A percentile compares a stretch with the other conserved stretches of the same genome.
phyloP scores from a whole-genome alignment of 2,113 vertebrate species.

The Eurypyga helias region DNA sequence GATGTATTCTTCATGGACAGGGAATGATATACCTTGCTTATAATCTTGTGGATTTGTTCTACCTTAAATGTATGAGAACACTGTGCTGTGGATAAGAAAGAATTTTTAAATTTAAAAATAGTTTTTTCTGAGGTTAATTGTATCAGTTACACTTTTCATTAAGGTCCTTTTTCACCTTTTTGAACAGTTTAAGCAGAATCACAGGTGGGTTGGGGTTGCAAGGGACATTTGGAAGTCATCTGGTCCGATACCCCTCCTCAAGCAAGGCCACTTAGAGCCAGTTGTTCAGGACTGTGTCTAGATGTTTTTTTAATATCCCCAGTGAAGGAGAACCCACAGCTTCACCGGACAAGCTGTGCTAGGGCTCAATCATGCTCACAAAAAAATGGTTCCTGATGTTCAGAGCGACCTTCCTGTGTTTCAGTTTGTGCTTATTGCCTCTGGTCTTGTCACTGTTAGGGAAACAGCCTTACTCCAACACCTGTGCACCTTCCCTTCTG shows the following conservation, averaged over 20 bases:
- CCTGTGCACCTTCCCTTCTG: not conserved
- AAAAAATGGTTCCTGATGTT: not conserved
- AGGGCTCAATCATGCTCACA: not conserved
- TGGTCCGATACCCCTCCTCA: accelerated
- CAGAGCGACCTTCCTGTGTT: not conserved
- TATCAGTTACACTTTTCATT: not conserved
- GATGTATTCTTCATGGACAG: not conserved
- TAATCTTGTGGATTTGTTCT: not conserved
- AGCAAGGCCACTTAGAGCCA: not conserved
- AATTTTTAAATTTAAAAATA: not conserved
- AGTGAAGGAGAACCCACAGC: no score
- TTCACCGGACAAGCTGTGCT: no score
- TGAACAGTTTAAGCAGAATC: not conserved
- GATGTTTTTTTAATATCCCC: no score
- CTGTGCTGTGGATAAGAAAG: not conserved
- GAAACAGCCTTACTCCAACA: not conserved
- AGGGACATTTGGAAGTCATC: not conserved
- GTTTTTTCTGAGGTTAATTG: not conserved
- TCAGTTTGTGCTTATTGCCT: not conserved
- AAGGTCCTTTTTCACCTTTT: not conserved
- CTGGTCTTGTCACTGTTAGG: not conserved
- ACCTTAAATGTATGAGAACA: not conserved
- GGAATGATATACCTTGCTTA: not conserved
- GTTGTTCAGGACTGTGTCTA: no score
- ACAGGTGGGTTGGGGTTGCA: not conserved